Base-by-base conservation (phyloP, 1,140 invertebrate species). In the Nixonia krombeini region DNA sequence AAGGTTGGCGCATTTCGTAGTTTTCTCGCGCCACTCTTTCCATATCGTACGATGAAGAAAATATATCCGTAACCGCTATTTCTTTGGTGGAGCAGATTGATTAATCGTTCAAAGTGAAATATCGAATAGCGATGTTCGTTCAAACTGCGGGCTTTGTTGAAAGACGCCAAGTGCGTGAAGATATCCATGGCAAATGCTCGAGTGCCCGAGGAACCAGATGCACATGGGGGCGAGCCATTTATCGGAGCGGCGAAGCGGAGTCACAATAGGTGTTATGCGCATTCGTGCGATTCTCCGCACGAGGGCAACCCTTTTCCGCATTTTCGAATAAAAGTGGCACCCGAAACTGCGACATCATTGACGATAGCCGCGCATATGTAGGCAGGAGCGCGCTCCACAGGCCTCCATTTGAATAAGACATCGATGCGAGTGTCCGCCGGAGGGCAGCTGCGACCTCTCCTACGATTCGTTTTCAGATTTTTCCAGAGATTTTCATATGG, bases 401-500 rank as follows among this genome's bases (percentile, higher is more conserved):
- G 63, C 52, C 33, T 41, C 41, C 73, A 75, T 80, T 80, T 80
- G 77, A 79, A 79, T 76, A 75, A 80, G 76, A 76, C 67, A 47
- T 74, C 65, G 33, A 63, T 46, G 25, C 29, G 55, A 44, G 29
- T 55, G 29, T 61, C 42, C 17, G 40, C n/a, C n/a, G n/a, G n/a
- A n/a, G 35, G 23, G 37, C 75, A 76, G 72, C 75, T 75, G 75
- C 18, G 40, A 26, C 17, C 49, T 28, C 33, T 23, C 9, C 21
- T 26, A 21, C 40, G 52, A 58, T n/a, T n/a, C n/a, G n/a, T 70
- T 73, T 76, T 41, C 57, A 44, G 45, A 69, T 62, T 72, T 79
- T 79, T 73, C 73, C 70, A 18, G 28, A 45, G 57, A 78, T 78
- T 76, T 75, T 73, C 58, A 70, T 64, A 63, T 50, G 55, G 40